Evolutionary conservation across 2,888 invertebrate genomes (phyloP).

Genomic region (Osedax fenrisi): DNA sequence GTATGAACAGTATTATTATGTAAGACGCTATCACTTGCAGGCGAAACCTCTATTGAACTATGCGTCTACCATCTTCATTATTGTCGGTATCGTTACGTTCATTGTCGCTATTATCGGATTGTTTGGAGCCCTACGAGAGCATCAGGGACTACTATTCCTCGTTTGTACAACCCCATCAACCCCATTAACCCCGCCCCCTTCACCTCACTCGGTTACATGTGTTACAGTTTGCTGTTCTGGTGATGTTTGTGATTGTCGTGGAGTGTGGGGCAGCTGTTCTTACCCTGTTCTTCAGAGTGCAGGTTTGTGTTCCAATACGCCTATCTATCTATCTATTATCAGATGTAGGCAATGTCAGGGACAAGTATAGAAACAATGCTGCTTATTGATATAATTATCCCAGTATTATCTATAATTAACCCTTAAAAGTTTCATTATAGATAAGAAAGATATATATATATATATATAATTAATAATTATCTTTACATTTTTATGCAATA

Average conservation of each 20-base stretch:
- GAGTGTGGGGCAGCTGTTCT: conserved; percentile 43
- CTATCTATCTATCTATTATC: too few relatives aligned
- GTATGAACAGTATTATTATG: too few relatives aligned
- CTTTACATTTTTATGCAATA: too few relatives aligned
- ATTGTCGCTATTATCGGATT: conserved; percentile 56
- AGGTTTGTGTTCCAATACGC: too few relatives aligned
- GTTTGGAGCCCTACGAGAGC: conserved; percentile 55
- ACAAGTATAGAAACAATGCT: too few relatives aligned
- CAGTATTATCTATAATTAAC: too few relatives aligned
- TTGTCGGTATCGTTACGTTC: conserved; percentile 54
- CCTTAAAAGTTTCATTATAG: too few relatives aligned
- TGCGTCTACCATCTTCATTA: conserved; percentile 54
- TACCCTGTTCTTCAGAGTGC: conserved; percentile 40
- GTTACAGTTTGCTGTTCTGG: conserved; percentile 38
- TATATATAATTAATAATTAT: too few relatives aligned
- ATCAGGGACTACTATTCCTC: conserved; percentile 52
- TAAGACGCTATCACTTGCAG: conserved; percentile 37
- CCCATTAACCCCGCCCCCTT: background rate
- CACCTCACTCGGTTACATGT: background rate
- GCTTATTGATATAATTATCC: too few relatives aligned
- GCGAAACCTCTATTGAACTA: conserved; percentile 52
- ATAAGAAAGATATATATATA: too few relatives aligned
- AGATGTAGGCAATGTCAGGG: too few relatives aligned
- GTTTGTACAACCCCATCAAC: conserved; percentile 41
- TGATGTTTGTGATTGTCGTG: conserved; percentile 42